Evolutionary conservation across 2,113 vertebrate species (phyloP), one percentile per base, ranked within the genome.

Genomic region (Neotoma lepida): DNA sequence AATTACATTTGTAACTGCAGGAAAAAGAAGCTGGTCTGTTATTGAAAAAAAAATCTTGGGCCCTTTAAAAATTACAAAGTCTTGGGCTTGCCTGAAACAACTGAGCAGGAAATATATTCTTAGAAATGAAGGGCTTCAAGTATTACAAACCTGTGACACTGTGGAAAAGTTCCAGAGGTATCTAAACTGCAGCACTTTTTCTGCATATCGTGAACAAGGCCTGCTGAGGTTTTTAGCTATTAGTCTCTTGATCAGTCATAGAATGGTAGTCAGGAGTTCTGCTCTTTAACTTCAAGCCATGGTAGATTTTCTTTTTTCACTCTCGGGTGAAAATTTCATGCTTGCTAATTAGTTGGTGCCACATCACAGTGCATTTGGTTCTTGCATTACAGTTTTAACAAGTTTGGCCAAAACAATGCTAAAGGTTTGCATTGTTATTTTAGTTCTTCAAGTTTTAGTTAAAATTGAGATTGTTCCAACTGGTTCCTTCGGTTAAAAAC

Each of bases 61-160:
- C 98, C 98, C 98, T 98, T 98, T 98, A 98, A 98, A 98, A 98
- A 98, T 98, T 99, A 99, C 98, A 99, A 99, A 99, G 98, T 98
- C 98, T 98, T 97, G 98, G 98, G 98, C 98, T 98, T 98, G 98
- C 98, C 97, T 98, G 98, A 98, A 98, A 98, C 98, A 98, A 98
- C 98, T 98, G 98, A 99, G 98, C 98, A 98, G 98, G 98, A 98
- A 98, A 98, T 98, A 98, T 98, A 98, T 98, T 98, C 98, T 98
- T 98, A 98, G 98, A 99, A 99, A 98, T 97, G 98, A 98, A 98
- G 98, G 98, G 98, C 98, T 98, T 99, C 98, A 99, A 99, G 98
- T 99, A 99, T 99, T 98, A 99, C 98, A 99, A 99, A 98, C 98
- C 98, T 98, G 98, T 98, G 98, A 98, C 98, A 98, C 98, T 98